Evolutionary conservation across 2,797 vertebrate genomes (phyloP).

Genomic region (Lateolabrax maculatus): DNA sequence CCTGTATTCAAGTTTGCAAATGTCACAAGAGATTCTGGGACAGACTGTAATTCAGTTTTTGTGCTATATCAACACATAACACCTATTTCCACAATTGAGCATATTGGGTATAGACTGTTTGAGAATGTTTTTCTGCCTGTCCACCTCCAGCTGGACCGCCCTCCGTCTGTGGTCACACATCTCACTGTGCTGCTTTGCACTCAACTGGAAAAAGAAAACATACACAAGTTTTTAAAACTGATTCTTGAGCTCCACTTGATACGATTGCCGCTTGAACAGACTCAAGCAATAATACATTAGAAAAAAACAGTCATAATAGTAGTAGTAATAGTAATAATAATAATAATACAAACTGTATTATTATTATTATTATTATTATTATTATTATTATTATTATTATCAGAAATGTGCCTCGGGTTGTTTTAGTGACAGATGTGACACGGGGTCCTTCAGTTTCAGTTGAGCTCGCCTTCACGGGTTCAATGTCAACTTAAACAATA

Average conservation of each 20-base stretch:
- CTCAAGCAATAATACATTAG: background rate
- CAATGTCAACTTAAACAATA: slow-evolving; percentile 32
- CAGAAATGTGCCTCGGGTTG: background rate
- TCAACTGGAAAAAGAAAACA: slow-evolving; percentile 82
- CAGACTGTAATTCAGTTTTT: slow-evolving; percentile 56
- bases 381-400: background rate
- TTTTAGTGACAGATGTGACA: slow-evolving; percentile 26
- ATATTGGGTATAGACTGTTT: too few relatives aligned
- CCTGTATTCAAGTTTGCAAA: slow-evolving; percentile 54
- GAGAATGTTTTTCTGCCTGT: slow-evolving; percentile 70
- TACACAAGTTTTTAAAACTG: background rate
- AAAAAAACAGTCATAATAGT: background rate
- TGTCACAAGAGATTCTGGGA: slow-evolving; percentile 45
- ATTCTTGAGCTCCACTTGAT: background rate
- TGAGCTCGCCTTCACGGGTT: slow-evolving; percentile 8
- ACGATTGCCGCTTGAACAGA: background rate
- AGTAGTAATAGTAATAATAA: background rate
- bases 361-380: background rate
- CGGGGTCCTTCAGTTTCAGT: background rate
- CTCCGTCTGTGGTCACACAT: slow-evolving; percentile 88
- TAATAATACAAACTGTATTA: too few relatives aligned
- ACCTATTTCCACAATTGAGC: slow-evolving; percentile 16
- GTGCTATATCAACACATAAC: slow-evolving; percentile 36
- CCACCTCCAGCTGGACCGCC: slow-evolving; percentile 86
- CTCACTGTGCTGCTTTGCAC: slow-evolving; percentile 86